phyloP scores from a whole-genome alignment of 2,113 vertebrate genomes.

The Fregata magnificens region DNA sequence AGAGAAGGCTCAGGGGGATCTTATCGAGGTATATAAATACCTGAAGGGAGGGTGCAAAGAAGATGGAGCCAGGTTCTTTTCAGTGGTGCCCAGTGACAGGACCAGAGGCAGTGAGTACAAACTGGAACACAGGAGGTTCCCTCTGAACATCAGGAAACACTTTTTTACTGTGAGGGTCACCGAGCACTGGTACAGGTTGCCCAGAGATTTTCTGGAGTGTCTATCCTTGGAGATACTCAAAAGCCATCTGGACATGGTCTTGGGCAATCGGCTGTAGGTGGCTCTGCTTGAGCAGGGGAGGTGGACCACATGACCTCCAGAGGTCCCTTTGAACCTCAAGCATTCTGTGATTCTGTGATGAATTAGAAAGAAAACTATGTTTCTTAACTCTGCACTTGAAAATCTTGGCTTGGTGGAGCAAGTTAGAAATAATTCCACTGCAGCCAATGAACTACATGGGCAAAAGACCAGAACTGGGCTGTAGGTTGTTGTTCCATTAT shows the following conservation, averaged over 20 bases:
- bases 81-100: not conserved
- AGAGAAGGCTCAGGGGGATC: not conserved
- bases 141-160: not conserved
- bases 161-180: not conserved
- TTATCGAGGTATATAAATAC: not conserved
- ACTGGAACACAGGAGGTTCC: not conserved
- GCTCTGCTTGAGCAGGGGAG: not conserved
- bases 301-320: not conserved
- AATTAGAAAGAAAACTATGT: not conserved
- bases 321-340: not conserved
- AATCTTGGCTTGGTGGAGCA: not conserved
- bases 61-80: not conserved
- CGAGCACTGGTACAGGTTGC: not conserved
- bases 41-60: not conserved
- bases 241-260: not conserved
- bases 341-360: not conserved
- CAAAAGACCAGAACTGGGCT: not conserved
- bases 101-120: not conserved
- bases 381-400: not conserved
- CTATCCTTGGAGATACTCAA: not conserved
- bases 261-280: not conserved
- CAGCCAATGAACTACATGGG: not conserved
- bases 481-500: not conserved
- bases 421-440: not conserved
- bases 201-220: not conserved